Base-by-base conservation (phyloP, 2,888 invertebrate species). In the Hecatera dysodea region DNA sequence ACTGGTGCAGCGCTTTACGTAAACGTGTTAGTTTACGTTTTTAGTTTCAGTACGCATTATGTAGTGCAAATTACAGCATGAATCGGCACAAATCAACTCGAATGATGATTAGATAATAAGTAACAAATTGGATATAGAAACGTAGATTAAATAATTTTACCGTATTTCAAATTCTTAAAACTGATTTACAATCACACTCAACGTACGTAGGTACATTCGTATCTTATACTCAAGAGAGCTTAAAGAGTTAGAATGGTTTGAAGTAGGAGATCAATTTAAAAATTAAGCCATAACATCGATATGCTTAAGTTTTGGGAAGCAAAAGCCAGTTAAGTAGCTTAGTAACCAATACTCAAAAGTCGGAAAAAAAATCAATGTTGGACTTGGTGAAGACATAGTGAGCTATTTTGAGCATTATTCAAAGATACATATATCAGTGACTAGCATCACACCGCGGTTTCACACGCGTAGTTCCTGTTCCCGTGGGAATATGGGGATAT, bases 11-110 rank as follows among this genome's bases (percentile, higher is more conserved):
- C 2, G 15, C 56, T 39, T 70, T 52, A 53, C 29, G 24, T 67
- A 53, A 53, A 53, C 57, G 15, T 48, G 8, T 24, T 24, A 46
- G 29, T 53, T 73, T 33, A 53, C 39, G n/a, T 15, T 53, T 42
- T 48, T 6, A 15, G 6, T 9, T 39, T 9, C 19, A 62, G 27
- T 52, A 44, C 6, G 24, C 19, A 19, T 9, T 19, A 39, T 67
- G 17, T 11, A 29, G 12, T 27, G 0, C 6, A 17, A 53, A 55
- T 17, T 7, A 27, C 9, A n/a, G 11, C 12, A 55, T 55, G n/a
- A 55, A 55, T 33, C 12, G 29, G 6, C 19, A 17, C 27, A 19
- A 12, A 52, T 27, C 7, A 7, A 9, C 17, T 24, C 24, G 15
- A 52, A 52, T 27, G 27, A 52, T 29, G 27, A 9, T 29, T 27